Evolutionary conservation across 1,140 invertebrate genomes (phyloP).

Genomic region (Ips typographus): DNA sequence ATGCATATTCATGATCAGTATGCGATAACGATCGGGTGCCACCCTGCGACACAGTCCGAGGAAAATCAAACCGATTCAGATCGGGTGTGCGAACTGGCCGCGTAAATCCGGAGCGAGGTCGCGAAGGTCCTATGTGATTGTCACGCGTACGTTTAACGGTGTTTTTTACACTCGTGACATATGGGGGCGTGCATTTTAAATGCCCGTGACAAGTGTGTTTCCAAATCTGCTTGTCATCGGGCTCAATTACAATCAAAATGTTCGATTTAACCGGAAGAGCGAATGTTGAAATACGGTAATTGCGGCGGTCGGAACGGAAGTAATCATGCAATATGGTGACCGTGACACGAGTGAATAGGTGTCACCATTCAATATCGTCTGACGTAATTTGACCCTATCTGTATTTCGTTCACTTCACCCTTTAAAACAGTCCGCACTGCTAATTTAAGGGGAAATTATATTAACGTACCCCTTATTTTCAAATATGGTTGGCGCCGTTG

Average conservation of each 20-base stretch:
- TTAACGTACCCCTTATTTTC: too few species aligned
- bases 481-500: too few species aligned
- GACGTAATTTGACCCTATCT: too few species aligned
- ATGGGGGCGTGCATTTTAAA: background rate
- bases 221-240: background rate
- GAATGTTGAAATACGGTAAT: background rate
- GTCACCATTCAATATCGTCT: background rate
- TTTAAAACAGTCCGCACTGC: too few species aligned
- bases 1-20: background rate
- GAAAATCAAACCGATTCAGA: background rate
- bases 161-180: background rate
- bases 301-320: background rate
- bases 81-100: background rate
- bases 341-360: background rate
- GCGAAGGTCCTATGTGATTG: background rate
- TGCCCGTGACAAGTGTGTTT: background rate
- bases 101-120: conserved; percentile 4
- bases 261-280: background rate
- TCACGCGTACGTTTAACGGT: background rate
- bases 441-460: too few species aligned
- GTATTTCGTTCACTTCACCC: too few species aligned
- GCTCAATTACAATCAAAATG: background rate
- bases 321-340: conserved; percentile 5
- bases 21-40: conserved; percentile 1
- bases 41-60: background rate